phyloP scores from a whole-genome alignment of 2,888 invertebrate species.

The Terebella lapidaria region DNA sequence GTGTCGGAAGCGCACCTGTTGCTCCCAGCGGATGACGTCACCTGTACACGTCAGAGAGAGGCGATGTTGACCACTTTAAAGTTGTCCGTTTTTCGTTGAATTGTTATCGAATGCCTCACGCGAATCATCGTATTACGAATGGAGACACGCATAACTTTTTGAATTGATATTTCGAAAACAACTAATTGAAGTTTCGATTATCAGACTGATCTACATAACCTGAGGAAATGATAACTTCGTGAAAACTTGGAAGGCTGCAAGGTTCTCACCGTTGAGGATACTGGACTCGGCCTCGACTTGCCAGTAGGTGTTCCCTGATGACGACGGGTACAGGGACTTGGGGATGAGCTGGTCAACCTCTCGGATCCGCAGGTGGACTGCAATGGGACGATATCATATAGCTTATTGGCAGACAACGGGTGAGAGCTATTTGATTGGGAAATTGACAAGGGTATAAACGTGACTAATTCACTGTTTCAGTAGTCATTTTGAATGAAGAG shows the following conservation, averaged over 20 bases:
- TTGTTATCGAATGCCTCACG: no score
- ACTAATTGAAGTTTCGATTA: no score
- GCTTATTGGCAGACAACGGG: neutral
- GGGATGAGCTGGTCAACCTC: constrained; percentile 53
- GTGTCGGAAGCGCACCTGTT: constrained; percentile 52
- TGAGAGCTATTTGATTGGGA: no score
- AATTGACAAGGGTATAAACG: no score
- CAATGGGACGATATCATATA: constrained; percentile 8
- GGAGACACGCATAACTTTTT: neutral
- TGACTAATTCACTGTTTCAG: no score
- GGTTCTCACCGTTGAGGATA: constrained; percentile 33
- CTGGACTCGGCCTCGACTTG: constrained; percentile 51
- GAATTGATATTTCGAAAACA: no score
- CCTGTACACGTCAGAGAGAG: constrained; percentile 40
- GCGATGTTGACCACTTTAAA: no score
- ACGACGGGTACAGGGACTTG: constrained; percentile 50
- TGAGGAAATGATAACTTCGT: no score
- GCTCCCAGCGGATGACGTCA: constrained; percentile 51
- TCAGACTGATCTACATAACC: no score
- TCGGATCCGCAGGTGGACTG: constrained; percentile 52
- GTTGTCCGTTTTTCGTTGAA: no score
- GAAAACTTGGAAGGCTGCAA: neutral
- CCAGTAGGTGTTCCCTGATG: constrained; percentile 53
- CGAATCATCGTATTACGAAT: neutral
- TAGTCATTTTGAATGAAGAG: no score